A percentile compares a stretch with the other conserved stretches of the same genome.
phyloP scores from a whole-genome alignment of 1,140 invertebrate genomes.

The Metopolophium dirhodum region DNA sequence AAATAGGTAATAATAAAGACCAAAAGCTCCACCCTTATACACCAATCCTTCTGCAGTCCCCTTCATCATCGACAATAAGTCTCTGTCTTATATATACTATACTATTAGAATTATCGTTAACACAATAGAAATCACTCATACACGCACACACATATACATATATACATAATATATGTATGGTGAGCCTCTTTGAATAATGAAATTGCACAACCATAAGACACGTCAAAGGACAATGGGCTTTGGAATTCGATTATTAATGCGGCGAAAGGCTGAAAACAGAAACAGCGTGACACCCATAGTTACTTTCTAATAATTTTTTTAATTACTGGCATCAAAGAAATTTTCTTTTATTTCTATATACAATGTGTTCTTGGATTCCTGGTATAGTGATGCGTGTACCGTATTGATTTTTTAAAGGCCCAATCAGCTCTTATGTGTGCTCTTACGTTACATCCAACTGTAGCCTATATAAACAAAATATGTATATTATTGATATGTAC shows the following conservation, averaged over 20 bases:
- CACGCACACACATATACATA: background rate
- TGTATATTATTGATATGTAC: background rate
- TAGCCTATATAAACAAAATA: background rate
- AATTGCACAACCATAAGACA: conserved; percentile 57
- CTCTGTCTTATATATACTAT: background rate
- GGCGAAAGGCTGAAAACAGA: conserved; percentile 55
- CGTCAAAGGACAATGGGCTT: conserved; percentile 55
- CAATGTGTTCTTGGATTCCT: conserved; percentile 28
- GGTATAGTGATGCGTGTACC: background rate
- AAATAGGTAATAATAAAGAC: background rate
- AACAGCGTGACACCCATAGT: conserved; percentile 53
- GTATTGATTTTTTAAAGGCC: conserved; percentile 42
- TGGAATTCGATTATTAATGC: conserved; percentile 57
- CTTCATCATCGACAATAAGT: background rate
- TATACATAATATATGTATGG: background rate
- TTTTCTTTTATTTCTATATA: conserved; percentile 43
- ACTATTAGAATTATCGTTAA: conserved; percentile 48
- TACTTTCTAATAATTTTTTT: conserved; percentile 56
- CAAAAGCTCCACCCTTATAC: conserved; percentile 3
- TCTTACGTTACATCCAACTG: background rate
- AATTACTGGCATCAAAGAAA: conserved; percentile 55
- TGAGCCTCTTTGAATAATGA: conserved; percentile 55
- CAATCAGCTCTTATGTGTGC: background rate
- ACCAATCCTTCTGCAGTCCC: background rate
- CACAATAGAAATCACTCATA: conserved; percentile 43